Percentiles rank a stretch among this genome's conserved stretches.
These are phyloP conservation scores for Philopotamus ludificatus DNA, from an alignment of 1,140 invertebrate genomes.

Conservation along the genomic window DNA sequence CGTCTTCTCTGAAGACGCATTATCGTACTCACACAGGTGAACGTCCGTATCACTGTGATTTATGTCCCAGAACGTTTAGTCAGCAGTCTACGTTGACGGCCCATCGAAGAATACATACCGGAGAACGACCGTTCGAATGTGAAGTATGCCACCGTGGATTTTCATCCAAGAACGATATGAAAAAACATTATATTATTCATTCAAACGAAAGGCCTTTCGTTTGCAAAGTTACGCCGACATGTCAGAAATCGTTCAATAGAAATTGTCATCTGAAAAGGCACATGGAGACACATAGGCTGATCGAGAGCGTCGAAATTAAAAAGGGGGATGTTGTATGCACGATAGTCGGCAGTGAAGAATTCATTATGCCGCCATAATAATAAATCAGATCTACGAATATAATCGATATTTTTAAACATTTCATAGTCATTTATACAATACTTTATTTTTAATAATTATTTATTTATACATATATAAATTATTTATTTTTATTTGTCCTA, in stretches of 20 bases:
- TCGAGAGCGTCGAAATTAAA: not conserved
- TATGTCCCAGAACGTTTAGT: slow-evolving; percentile 43
- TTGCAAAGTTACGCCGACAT: slow-evolving; percentile 47
- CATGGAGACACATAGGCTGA: slow-evolving; percentile 29
- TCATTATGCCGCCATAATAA: no score
- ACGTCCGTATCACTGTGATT: slow-evolving; percentile 43
- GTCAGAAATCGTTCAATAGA: slow-evolving; percentile 28
- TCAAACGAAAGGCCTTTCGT: slow-evolving; percentile 59
- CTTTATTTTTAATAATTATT: no score
- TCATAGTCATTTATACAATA: no score
- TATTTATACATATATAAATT: no score
- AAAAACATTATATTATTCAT: slow-evolving; percentile 55
- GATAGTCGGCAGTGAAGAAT: not conserved
- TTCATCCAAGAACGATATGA: slow-evolving; percentile 52
- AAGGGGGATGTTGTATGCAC: not conserved
- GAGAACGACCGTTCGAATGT: slow-evolving; percentile 44
- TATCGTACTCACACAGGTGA: slow-evolving; percentile 43
- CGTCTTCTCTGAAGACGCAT: slow-evolving; percentile 40
- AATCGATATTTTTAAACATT: no score
- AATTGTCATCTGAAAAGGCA: slow-evolving; percentile 36
- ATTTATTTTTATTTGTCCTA: no score
- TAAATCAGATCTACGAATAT: no score
- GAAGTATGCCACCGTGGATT: slow-evolving; percentile 43
- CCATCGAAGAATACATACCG: slow-evolving; percentile 43
- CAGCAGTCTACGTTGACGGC: slow-evolving; percentile 51